These are phyloP conservation scores for Irena cyanogastra DNA, from an alignment of 2,113 vertebrate species.

Conservation along the genomic window DNA sequence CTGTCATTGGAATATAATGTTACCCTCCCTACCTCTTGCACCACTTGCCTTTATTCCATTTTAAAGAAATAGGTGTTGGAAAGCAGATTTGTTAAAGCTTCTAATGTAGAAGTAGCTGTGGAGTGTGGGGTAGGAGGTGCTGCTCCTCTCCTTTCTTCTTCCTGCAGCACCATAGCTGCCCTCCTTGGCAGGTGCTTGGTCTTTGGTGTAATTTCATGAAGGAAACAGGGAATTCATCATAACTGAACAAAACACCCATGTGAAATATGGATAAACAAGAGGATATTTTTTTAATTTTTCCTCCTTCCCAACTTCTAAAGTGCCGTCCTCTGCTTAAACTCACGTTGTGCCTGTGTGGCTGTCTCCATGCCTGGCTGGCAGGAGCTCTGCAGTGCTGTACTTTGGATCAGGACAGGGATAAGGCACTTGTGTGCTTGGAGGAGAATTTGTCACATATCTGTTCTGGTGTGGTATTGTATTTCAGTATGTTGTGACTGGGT, in stretches of 20 bases:
- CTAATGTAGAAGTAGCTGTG: background rate
- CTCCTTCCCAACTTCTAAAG: background rate
- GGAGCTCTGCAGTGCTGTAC: background rate
- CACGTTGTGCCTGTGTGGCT: fast-evolving
- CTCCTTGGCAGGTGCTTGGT: background rate
- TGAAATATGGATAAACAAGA: background rate
- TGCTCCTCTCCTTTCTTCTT: background rate
- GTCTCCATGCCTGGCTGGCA: fast-evolving
- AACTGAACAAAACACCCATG: background rate
- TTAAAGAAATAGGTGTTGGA: background rate
- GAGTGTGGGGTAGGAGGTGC: background rate
- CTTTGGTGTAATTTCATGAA: background rate
- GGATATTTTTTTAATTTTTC: background rate
- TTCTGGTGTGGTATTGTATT: background rate
- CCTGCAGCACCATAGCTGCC: fast-evolving
- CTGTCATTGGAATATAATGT: background rate
- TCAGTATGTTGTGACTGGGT: background rate
- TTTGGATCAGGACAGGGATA: background rate
- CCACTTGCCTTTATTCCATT: background rate
- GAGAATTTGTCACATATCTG: background rate
- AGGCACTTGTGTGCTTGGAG: background rate
- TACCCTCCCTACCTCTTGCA: background rate
- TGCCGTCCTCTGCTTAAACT: background rate
- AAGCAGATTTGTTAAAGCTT: background rate
- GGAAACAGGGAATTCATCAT: background rate